A percentile compares a stretch with the other conserved stretches of the same genome.
These are phyloP conservation scores for Grammatotria lemairii DNA, from an alignment of 2,113 vertebrate species.

Conservation along the genomic window DNA sequence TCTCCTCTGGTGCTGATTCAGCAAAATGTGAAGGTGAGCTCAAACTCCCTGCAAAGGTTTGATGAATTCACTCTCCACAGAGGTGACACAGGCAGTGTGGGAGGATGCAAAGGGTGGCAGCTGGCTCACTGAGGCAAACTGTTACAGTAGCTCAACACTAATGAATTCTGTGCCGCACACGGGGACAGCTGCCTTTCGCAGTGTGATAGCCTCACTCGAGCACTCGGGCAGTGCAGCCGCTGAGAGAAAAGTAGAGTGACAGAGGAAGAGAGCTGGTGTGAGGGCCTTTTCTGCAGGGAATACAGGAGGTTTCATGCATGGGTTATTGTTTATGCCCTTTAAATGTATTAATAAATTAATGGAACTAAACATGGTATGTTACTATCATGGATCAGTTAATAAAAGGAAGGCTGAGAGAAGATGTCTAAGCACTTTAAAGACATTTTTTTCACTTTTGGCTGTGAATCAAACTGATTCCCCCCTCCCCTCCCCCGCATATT, in stretches of 20 bases:
- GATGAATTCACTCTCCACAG: background rate
- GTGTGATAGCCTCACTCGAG: background rate
- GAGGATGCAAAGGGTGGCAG: background rate
- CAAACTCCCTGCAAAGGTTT: slow-evolving; percentile 7
- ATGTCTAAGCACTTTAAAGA: background rate
- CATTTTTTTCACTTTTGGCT: background rate
- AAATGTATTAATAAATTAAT: background rate
- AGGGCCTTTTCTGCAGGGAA: background rate
- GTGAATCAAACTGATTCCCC: background rate
- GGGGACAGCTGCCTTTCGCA: background rate
- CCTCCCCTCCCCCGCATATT: background rate
- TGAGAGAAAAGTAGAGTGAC: background rate
- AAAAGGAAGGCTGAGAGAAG: no score
- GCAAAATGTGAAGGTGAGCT: slow-evolving; percentile 38
- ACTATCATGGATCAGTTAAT: background rate
- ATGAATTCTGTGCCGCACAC: background rate
- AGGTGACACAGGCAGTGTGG: background rate
- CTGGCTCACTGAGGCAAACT: background rate
- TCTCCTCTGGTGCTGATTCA: background rate
- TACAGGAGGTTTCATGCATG: background rate
- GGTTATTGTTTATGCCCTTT: background rate
- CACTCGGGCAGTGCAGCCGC: background rate
- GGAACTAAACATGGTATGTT: background rate
- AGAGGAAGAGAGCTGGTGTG: background rate
- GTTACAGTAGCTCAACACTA: background rate